Percentiles rank a stretch among this genome's conserved stretches.
Evolutionary conservation across 2,888 invertebrate genomes (phyloP).

Genomic region (Gerris lacustris): DNA sequence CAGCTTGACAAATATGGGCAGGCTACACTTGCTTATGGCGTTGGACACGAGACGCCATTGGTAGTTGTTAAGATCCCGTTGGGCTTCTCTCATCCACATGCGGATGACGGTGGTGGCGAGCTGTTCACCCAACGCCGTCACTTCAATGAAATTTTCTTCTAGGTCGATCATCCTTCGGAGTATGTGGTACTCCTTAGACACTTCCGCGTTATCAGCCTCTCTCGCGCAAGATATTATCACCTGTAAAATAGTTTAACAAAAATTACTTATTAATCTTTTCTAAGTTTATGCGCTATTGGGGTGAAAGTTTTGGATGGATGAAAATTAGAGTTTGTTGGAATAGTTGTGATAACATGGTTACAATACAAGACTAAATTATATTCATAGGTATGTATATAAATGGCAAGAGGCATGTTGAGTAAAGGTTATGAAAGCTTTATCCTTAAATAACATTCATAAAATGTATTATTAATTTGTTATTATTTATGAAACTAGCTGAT

Average conservation of each 20-base stretch:
- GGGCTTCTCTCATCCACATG: constrained; percentile 85
- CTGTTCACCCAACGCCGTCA: constrained; percentile 80
- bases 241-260: constrained; percentile 38
- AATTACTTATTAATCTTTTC: neutral
- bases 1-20: constrained; percentile 93
- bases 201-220: constrained; percentile 72
- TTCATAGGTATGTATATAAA: no score
- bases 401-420: no score
- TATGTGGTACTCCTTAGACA: constrained; percentile 76
- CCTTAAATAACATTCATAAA: no score
- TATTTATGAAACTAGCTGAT: no score
- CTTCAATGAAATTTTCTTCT: constrained; percentile 79
- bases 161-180: constrained; percentile 77
- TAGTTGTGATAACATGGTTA: no score
- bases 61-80: constrained; percentile 76
- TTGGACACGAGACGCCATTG: constrained; percentile 92
- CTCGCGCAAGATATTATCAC: constrained; percentile 83
- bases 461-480: no score
- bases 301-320: no score
- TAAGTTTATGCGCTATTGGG: no score
- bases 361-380: no score
- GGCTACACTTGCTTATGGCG: constrained; percentile 80
- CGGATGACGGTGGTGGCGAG: constrained; percentile 85
- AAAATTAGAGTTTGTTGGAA: no score
- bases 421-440: no score